Evolutionary conservation across 2,888 invertebrate genomes (phyloP).

Genomic region (Gymnoscelis rufifasciata): DNA sequence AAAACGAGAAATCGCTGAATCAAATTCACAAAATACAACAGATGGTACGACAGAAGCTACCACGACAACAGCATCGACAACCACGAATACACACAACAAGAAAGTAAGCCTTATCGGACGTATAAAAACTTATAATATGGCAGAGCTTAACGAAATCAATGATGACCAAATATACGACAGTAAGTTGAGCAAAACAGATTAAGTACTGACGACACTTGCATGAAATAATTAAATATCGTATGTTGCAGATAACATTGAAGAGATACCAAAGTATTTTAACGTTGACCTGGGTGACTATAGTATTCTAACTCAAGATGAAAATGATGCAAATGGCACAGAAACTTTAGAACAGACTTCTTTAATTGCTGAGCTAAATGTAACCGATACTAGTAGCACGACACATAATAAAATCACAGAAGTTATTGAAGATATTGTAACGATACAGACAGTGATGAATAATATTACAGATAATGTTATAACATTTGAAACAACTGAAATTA

Average conservation of each 20-base stretch:
- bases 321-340: slow-evolving; percentile 11
- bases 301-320: slow-evolving; percentile 31
- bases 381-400: not conserved
- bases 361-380: not conserved
- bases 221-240: slow-evolving; percentile 32
- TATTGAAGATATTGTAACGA: not conserved
- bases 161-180: slow-evolving; percentile 36
- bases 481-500: slow-evolving; percentile 19
- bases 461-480: slow-evolving; percentile 2
- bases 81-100: slow-evolving; percentile 11
- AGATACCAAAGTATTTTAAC: slow-evolving; percentile 32
- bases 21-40: slow-evolving; percentile 15
- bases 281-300: slow-evolving; percentile 50
- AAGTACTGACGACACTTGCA: slow-evolving; percentile 6
- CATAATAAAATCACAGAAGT: not conserved
- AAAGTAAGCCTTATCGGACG: slow-evolving; percentile 49
- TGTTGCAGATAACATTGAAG: slow-evolving; percentile 51
- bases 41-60: not conserved
- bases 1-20: slow-evolving; percentile 42
- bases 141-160: slow-evolving; percentile 43
- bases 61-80: no score
- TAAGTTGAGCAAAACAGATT: slow-evolving; percentile 40
- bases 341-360: slow-evolving; percentile 6
- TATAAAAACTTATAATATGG: slow-evolving; percentile 55
- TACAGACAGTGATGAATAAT: not conserved